These are phyloP conservation scores for Heterodera carotae DNA, from an alignment of 1,140 invertebrate genomes.

Conservation along the genomic window DNA sequence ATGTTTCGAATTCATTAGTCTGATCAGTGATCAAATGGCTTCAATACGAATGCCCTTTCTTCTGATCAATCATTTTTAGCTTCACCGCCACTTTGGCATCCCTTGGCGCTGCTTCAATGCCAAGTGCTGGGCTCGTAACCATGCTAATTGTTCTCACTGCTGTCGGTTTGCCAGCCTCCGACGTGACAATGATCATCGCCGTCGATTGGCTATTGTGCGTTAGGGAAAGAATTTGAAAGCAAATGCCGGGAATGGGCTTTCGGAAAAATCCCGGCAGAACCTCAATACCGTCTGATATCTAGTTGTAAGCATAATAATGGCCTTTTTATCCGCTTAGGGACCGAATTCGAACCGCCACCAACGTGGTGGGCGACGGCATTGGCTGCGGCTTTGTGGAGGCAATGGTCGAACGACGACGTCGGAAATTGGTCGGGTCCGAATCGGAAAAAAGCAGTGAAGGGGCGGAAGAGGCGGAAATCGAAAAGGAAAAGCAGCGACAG, in stretches of 20 bases:
- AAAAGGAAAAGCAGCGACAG: not conserved
- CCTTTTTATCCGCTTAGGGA: slow-evolving; percentile 73
- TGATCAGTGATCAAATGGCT: not conserved
- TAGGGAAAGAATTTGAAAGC: slow-evolving; percentile 18
- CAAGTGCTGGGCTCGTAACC: slow-evolving; percentile 86
- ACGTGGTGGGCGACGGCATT: slow-evolving; percentile 90
- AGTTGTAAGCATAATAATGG: not conserved
- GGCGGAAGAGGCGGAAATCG: not conserved
- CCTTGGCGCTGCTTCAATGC: slow-evolving; percentile 92
- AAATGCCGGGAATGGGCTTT: not conserved
- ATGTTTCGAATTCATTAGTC: too few relatives aligned
- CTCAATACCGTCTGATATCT: too few relatives aligned
- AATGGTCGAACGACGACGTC: slow-evolving; percentile 56
- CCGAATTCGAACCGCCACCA: slow-evolving; percentile 91
- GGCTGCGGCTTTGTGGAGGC: slow-evolving; percentile 85
- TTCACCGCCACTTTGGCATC: slow-evolving; percentile 91
- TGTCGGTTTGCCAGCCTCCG: slow-evolving; percentile 85
- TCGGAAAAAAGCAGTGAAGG: not conserved
- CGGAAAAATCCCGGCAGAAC: too few relatives aligned
- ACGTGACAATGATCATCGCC: slow-evolving; percentile 87
- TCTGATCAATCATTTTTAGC: slow-evolving; percentile 67
- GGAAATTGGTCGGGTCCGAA: slow-evolving; percentile 10
- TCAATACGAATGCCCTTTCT: too few relatives aligned
- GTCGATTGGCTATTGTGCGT: slow-evolving; percentile 94
- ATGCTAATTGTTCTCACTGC: slow-evolving; percentile 96